phyloP scores from a whole-genome alignment of 2,113 vertebrate genomes.

The Rhombomys opimus region DNA sequence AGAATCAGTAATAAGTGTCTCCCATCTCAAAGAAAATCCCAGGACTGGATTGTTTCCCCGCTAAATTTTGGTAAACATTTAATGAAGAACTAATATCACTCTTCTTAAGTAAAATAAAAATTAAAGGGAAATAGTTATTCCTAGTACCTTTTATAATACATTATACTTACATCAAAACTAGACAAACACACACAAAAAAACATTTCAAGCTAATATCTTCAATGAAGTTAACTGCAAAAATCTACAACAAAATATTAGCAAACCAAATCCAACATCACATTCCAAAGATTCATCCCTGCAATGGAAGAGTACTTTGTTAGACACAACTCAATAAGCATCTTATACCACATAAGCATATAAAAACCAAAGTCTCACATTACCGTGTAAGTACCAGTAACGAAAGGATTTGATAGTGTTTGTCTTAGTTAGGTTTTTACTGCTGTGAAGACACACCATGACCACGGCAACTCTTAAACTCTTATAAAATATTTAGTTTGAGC shows the following conservation, averaged over 20 bases:
- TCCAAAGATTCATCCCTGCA: neutral
- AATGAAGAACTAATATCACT: neutral
- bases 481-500: too few relatives aligned
- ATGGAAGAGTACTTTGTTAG: neutral
- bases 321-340: neutral
- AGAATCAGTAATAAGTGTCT: neutral
- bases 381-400: neutral
- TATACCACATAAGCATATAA: neutral
- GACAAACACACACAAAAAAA: neutral
- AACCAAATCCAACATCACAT: neutral
- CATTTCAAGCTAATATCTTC: neutral
- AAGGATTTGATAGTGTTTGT: neutral
- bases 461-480: too few relatives aligned
- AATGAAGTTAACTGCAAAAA: neutral
- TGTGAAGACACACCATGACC: too few relatives aligned
- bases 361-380: neutral
- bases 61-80: neutral
- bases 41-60: neutral
- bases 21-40: neutral
- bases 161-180: neutral
- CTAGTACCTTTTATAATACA: neutral
- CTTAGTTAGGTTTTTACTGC: too few relatives aligned
- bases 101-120: neutral
- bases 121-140: neutral
- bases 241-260: neutral